phyloP scores from a whole-genome alignment of 2,113 vertebrate genomes.

The Tor tambroides region DNA sequence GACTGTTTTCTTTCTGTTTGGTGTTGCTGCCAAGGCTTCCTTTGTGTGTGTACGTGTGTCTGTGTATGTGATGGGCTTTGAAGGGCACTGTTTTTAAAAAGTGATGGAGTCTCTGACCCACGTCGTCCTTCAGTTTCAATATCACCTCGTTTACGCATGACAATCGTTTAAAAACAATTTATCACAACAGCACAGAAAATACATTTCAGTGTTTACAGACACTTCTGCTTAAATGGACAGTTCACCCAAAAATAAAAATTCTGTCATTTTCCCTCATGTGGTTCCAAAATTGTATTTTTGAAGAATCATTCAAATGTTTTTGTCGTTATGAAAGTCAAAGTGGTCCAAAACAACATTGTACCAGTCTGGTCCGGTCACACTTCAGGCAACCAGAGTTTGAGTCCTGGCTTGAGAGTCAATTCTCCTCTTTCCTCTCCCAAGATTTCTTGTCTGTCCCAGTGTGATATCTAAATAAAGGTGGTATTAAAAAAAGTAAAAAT shows the following conservation, averaged over 20 bases:
- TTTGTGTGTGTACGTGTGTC: constrained; percentile 31
- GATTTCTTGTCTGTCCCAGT: too few species aligned
- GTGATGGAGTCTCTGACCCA: constrained; percentile 34
- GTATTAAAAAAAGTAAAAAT: too few species aligned
- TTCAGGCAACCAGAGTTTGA: too few species aligned
- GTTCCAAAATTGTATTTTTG: too few species aligned
- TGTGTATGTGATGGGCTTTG: constrained; percentile 28
- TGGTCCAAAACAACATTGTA: too few species aligned
- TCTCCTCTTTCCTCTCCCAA: too few species aligned
- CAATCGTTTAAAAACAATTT: not conserved
- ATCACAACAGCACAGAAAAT: not conserved
- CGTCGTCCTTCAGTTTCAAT: constrained; percentile 30
- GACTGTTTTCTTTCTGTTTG: constrained; percentile 44
- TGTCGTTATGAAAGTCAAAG: too few species aligned
- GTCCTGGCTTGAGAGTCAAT: too few species aligned
- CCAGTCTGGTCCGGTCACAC: too few species aligned
- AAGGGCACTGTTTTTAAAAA: constrained; percentile 19
- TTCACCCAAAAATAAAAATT: not conserved
- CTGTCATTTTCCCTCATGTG: not conserved
- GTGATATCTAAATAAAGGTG: too few species aligned
- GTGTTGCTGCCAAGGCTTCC: constrained; percentile 47
- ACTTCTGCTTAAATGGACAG: not conserved
- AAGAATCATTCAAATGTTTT: too few species aligned
- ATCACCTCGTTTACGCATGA: not conserved
- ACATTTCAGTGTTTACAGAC: not conserved